A percentile compares a stretch with the other conserved stretches of the same genome.
Conservation (phyloP, 2,888 invertebrate genomes). For the Beris morrisii region DNA sequence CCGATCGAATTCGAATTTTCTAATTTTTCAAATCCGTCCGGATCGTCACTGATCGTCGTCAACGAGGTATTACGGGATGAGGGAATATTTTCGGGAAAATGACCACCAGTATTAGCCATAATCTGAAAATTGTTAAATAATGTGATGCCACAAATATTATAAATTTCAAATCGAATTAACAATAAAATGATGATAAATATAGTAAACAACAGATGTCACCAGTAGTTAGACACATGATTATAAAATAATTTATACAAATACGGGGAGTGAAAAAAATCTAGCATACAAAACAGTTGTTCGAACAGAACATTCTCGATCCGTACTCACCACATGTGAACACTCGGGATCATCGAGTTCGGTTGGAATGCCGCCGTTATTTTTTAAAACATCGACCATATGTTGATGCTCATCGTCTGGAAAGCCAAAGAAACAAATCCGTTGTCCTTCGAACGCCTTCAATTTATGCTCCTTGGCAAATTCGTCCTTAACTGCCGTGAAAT, state of each 20-base stretch:
- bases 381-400: slow-evolving; percentile 89
- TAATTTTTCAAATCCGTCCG: neutral
- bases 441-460: slow-evolving; percentile 84
- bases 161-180: slow-evolving; percentile 36
- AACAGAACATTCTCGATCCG: neutral
- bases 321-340: slow-evolving; percentile 90
- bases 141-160: slow-evolving; percentile 36
- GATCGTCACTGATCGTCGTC: slow-evolving; percentile 21
- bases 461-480: slow-evolving; percentile 71
- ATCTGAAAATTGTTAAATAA: slow-evolving; percentile 47
- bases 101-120: slow-evolving; percentile 56
- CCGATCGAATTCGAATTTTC: slow-evolving; percentile 13
- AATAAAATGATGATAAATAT: slow-evolving; percentile 33
- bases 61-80: slow-evolving; percentile 40
- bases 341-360: slow-evolving; percentile 77
- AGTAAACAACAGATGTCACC: slow-evolving; percentile 36
- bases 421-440: slow-evolving; percentile 84
- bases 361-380: slow-evolving; percentile 81
- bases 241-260: slow-evolving; percentile 15
- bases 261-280: slow-evolving; percentile 26
- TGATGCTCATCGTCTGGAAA: slow-evolving; percentile 87
- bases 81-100: slow-evolving; percentile 51
- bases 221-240: slow-evolving; percentile 18
- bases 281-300: slow-evolving; percentile 3
- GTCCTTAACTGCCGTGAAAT: slow-evolving; percentile 71